Conservation (phyloP, 2,888 invertebrate genomes). For the Pemphredon lugubris region DNA sequence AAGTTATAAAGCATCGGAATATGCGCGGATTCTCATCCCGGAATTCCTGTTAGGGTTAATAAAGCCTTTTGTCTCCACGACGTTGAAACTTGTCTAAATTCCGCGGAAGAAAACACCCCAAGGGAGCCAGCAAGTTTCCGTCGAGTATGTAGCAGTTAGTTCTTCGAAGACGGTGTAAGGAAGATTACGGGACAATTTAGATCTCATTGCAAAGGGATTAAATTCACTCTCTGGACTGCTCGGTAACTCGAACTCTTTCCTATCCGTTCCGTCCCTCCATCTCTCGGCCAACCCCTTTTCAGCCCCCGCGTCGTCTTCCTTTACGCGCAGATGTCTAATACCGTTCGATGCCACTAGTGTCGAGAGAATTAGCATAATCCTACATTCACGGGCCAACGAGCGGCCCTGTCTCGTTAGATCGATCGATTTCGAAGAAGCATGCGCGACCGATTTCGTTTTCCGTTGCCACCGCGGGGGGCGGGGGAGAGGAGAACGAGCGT, state of each 20-base stretch:
- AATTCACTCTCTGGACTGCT: slow-evolving; percentile 45
- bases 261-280: slow-evolving; percentile 1
- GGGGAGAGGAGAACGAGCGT: too few relatives aligned
- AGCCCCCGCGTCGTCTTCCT: neutral
- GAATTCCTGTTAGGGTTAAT: too few relatives aligned
- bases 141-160: slow-evolving; percentile 31
- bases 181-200: slow-evolving; percentile 65
- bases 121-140: neutral
- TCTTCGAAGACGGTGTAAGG: slow-evolving; percentile 37
- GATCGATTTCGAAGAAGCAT: neutral
- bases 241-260: slow-evolving; percentile 19
- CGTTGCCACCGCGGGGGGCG: too few relatives aligned
- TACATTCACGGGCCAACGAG: slow-evolving; percentile 32
- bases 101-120: slow-evolving; percentile 27
- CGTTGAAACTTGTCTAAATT: too few relatives aligned
- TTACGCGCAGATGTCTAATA: slow-evolving; percentile 4
- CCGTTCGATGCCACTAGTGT: slow-evolving; percentile 15
- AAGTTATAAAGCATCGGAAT: too few relatives aligned
- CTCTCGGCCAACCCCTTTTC: neutral
- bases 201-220: slow-evolving; percentile 59
- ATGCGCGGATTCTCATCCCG: too few relatives aligned
- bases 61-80: too few relatives aligned
- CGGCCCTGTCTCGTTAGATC: slow-evolving; percentile 10
- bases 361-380: slow-evolving; percentile 63
- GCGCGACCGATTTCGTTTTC: slow-evolving; percentile 23